Conservation (phyloP, 2,797 vertebrate genomes). For the Gymnoscopelus microlampas region DNA sequence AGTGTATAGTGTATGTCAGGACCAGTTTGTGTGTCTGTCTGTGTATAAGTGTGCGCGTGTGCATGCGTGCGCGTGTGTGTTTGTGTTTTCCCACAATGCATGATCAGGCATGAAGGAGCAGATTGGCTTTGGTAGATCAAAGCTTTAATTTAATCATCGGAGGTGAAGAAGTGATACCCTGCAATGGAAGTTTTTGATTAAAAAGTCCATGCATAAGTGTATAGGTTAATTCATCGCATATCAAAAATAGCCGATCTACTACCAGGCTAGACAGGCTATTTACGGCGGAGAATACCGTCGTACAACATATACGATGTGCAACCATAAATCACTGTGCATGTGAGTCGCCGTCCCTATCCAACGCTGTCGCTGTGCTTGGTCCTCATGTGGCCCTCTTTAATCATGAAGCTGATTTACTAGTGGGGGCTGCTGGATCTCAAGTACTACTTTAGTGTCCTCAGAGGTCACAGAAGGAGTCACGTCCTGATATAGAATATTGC, state of each 20-base stretch:
- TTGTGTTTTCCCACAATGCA: conserved; percentile 8
- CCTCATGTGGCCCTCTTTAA: conserved; percentile 47
- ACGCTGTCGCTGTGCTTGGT: conserved; percentile 25
- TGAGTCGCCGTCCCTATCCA: conserved; percentile 22
- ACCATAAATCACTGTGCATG: conserved; percentile 42
- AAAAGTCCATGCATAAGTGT: conserved; percentile 58
- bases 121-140: conserved; percentile 63
- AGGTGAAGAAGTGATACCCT: conserved; percentile 49
- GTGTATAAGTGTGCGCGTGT: neutral
- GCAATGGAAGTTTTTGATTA: conserved; percentile 65
- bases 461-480: conserved; percentile 24
- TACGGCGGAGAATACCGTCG: no score
- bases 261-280: neutral
- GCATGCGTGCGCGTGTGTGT: conserved; percentile 14
- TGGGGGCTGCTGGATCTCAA: conserved; percentile 23
- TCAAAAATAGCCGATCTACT: neutral
- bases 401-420: conserved; percentile 57
- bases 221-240: neutral
- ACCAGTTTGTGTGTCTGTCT: neutral
- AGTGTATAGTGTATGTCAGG: conserved; percentile 4
- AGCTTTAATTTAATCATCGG: conserved; percentile 64
- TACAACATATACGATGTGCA: neutral
- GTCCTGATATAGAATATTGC: conserved; percentile 6
- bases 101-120: conserved; percentile 31
- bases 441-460: conserved; percentile 32